Evolutionary conservation across 2,113 vertebrate species (phyloP).

Genomic region (Daphoenositta chrysoptera): DNA sequence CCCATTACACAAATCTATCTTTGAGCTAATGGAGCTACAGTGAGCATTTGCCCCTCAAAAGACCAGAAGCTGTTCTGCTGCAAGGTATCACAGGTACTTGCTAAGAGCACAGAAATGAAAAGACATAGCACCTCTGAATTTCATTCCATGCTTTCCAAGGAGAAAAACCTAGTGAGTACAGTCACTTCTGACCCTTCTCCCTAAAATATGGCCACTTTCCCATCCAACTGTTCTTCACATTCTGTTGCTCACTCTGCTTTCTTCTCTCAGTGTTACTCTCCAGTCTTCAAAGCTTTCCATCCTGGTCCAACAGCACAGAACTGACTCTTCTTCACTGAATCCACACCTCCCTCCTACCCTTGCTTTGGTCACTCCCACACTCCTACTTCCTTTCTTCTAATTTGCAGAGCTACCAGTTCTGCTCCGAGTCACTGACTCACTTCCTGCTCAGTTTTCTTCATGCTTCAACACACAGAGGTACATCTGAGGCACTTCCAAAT

Average conservation of each 20-base stretch:
- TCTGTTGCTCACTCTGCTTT: neutral
- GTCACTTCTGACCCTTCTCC: neutral
- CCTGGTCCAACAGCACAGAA: neutral
- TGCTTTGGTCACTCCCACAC: neutral
- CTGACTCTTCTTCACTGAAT: neutral
- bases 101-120: neutral
- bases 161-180: neutral
- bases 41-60: neutral
- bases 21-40: neutral
- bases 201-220: neutral
- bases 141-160: neutral
- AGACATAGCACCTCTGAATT: neutral
- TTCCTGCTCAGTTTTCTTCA: neutral
- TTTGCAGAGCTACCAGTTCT: neutral
- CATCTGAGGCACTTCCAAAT: neutral
- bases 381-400: neutral
- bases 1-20: neutral
- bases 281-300: neutral
- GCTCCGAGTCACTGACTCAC: neutral
- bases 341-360: neutral
- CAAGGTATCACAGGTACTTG: neutral
- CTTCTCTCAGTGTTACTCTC: neutral
- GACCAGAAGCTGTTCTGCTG: neutral
- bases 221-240: neutral
- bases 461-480: neutral